These are phyloP conservation scores for Calyptommatus sinebrachiatus DNA, from an alignment of 2,113 vertebrate genomes.

Conservation along the genomic window DNA sequence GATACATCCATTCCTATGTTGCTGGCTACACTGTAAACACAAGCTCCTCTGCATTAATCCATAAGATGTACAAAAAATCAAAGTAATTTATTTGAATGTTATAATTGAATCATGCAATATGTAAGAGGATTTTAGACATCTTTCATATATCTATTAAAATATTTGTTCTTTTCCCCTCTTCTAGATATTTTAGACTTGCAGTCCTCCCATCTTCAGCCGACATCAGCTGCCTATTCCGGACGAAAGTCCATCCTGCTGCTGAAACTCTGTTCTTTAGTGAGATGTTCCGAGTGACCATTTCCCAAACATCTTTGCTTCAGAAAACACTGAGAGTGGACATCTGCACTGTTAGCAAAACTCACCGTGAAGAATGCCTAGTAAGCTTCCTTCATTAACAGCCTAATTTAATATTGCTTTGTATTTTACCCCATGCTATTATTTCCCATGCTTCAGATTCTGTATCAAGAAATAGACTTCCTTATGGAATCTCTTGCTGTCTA, in stretches of 20 bases:
- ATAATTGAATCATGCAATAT: background rate
- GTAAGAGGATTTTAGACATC: background rate
- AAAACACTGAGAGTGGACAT: conserved; percentile 79
- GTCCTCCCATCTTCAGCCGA: conserved; percentile 79
- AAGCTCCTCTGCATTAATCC: background rate
- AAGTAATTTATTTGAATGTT: background rate
- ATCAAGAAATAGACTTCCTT: too few relatives aligned
- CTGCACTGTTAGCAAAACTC: conserved; percentile 66
- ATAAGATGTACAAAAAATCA: background rate
- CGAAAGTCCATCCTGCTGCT: conserved; percentile 71
- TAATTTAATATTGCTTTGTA: conserved; percentile 4
- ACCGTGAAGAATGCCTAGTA: conserved; percentile 78
- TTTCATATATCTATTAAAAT: background rate
- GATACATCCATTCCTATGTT: background rate
- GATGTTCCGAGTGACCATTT: conserved; percentile 73
- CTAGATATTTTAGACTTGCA: conserved; percentile 77
- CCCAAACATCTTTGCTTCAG: conserved; percentile 67
- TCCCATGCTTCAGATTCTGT: too few relatives aligned
- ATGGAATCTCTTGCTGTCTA: too few relatives aligned
- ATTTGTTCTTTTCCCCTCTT: background rate
- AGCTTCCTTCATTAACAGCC: conserved; percentile 24
- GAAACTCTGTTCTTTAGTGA: conserved; percentile 72
- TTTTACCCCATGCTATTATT: background rate
- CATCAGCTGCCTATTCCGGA: conserved; percentile 79
- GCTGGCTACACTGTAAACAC: fast-evolving